Evolutionary conservation across 2,797 vertebrate species (phyloP), one percentile per base, ranked within the genome.

Genomic region (Vultur gryphus): DNA sequence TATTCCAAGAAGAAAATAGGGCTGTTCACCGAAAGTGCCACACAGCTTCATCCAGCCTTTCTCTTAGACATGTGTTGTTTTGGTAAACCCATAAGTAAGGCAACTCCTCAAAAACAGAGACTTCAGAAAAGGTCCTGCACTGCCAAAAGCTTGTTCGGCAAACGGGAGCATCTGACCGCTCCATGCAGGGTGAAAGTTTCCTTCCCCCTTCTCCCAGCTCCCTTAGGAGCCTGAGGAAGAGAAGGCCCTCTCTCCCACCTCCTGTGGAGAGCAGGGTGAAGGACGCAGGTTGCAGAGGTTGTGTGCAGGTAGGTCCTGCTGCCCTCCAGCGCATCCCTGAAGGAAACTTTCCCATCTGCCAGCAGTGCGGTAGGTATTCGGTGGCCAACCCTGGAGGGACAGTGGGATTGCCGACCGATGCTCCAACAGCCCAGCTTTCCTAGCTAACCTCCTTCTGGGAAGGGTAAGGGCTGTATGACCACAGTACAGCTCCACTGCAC

Each of bases 341-440:
- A 25, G 29, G 43, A 82, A 43, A 72, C 46, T 6, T 54, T 61
- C 55, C 55, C 19, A 5, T 39, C 77, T 44, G 24, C 31, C 71
- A 80, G 1, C 6, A 54, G 12, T 10, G 14, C 2, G 0, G 39
- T 29, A n/a, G 26, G 54, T 9, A 49, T 52, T 57, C 1, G 3
- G 43, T 46, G 62, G 48, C 23, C 9, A 77, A 5, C 11, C 14
- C 21, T 20, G 48, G 8, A 76, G 25, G 41, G 16, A 52, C 26
- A 51, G 46, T 0, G 0, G 43, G 39, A 69, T 12, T 10, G 54
- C 14, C 2, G 43, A 28, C 6, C 2, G 5, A 15, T 58, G 46
- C 18, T 84, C 61, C 71, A 66, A 18, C 13, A 73, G 31, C 29
- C 13, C 52, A 43, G 12, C 29, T 82, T 39, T 25, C 17, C 29